phyloP scores from a whole-genome alignment of 2,888 invertebrate species.

The Caenorhabditis drosophilae region DNA sequence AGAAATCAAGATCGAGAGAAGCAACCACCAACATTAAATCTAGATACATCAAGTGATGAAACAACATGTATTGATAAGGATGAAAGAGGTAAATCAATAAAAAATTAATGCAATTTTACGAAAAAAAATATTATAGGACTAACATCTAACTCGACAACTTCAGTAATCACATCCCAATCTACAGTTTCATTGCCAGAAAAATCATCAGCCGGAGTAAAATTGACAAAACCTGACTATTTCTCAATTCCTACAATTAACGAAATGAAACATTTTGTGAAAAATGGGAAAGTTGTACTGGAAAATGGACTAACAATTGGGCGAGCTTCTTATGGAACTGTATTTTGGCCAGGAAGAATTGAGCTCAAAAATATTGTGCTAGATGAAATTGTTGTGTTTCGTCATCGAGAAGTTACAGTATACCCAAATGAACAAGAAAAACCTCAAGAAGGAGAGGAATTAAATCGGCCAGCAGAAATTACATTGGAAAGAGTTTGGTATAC shows the following conservation, averaged over 20 bases:
- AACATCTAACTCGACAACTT: constrained; percentile 7
- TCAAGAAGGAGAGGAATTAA: constrained; percentile 83
- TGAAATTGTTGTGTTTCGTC: constrained; percentile 73
- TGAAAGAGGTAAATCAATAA: background rate
- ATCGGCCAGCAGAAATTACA: constrained; percentile 78
- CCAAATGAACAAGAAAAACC: constrained; percentile 89
- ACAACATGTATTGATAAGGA: constrained; percentile 15
- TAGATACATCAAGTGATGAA: constrained; percentile 29
- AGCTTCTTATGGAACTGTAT: constrained; percentile 71
- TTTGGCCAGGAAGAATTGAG: constrained; percentile 70
- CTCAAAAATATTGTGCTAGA: constrained; percentile 47
- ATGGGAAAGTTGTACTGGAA: constrained; percentile 44
- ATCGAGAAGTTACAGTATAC: constrained; percentile 93
- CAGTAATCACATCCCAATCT: constrained; percentile 1
- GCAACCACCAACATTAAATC: constrained; percentile 27
- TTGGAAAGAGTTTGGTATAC: constrained; percentile 92
- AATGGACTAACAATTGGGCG: constrained; percentile 72
- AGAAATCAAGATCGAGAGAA: constrained; percentile 26
- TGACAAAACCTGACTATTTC: constrained; percentile 85
- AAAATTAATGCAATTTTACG: background rate
- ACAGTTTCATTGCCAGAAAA: constrained; percentile 32
- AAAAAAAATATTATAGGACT: background rate
- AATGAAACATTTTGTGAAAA: constrained; percentile 72
- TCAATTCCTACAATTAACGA: constrained; percentile 86
- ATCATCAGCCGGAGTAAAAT: constrained; percentile 79